These are phyloP conservation scores for Nesoenas mayeri DNA, from an alignment of 2,113 vertebrate genomes.

Conservation along the genomic window DNA sequence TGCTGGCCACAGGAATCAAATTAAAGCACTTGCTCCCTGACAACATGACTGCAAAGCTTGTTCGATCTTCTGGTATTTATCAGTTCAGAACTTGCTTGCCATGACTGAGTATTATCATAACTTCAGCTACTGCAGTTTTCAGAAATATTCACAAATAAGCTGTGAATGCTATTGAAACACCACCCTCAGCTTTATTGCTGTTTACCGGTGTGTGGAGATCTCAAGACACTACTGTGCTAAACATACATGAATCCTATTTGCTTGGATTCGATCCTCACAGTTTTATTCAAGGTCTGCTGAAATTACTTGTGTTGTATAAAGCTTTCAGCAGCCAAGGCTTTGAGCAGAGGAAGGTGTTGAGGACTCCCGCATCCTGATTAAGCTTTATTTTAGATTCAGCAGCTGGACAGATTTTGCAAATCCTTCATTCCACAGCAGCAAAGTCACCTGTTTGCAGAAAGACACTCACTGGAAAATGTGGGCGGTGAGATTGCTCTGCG, in stretches of 20 bases:
- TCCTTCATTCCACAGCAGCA: slow-evolving; percentile 55
- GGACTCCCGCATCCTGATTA: background rate
- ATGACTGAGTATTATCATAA: too few relatives aligned
- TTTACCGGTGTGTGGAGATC: too few relatives aligned
- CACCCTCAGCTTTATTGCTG: too few relatives aligned
- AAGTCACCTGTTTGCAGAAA: slow-evolving; percentile 60
- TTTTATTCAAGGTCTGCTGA: background rate
- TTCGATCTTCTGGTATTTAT: too few relatives aligned
- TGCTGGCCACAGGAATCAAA: background rate
- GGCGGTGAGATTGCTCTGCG: slow-evolving; percentile 4
- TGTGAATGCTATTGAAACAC: too few relatives aligned
- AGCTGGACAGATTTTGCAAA: background rate
- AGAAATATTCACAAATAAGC: too few relatives aligned
- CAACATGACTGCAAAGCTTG: too few relatives aligned
- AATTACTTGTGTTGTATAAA: background rate
- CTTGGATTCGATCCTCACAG: background rate
- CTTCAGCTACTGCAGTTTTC: too few relatives aligned
- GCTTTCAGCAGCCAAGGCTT: background rate
- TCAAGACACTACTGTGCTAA: too few relatives aligned
- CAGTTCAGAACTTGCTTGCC: too few relatives aligned
- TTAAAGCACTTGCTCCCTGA: too few relatives aligned
- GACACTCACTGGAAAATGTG: slow-evolving; percentile 54
- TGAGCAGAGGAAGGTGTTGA: background rate
- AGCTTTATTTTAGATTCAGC: slow-evolving; percentile 9
- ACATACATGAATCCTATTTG: background rate